Evolutionary conservation across 2,113 vertebrate genomes (phyloP), one percentile per base, ranked within the genome.

Genomic region (Gambusia affinis): DNA sequence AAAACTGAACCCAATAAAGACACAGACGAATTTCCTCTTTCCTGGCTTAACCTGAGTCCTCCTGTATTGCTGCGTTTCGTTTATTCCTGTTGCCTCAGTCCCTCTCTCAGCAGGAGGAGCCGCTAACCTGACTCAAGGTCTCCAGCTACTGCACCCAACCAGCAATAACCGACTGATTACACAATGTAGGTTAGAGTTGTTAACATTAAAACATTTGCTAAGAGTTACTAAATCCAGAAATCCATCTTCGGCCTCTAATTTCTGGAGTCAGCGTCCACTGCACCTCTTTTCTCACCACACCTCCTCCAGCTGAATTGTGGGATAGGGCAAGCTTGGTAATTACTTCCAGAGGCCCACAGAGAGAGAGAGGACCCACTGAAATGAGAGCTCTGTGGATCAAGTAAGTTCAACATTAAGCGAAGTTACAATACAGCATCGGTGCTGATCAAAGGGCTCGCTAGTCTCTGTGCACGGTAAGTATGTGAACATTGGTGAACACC

Each of bases 331-430:
- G 82, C 85, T 72, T 42, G 78, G 89, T 94, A 95, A 95, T 95
- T 93, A 93, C 93, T 94, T 95, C 93, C 93, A 95, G 94, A 95
- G 85, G 90, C 80, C 68, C 74, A 64, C 72, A 69, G 85, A 88
- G 84, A 57, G 84, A 57, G 51, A 57, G 70, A 72, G 76, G 80
- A 81, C 82, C 79, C 79, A 85, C 83, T 80, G 68, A 70, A 89
- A 81, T 37, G 70, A 86, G 70, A 71, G 67, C 78, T 79, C 84
- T 85, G 75, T 67, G 72, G 82, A 84, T 80, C 71, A 75, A 83
- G 72, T 14, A 68, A 72, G 81, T 82, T 70, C 76, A 64, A 80
- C 51, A 67, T 81, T 60, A 76, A 78, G 75, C 67, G 39, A 39
- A 42, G n/a, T 67, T 12, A 57, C 61, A 84, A 17, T 24, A 27